Evolutionary conservation across 2,113 vertebrate genomes (phyloP), one percentile per base, ranked within the genome.

Genomic region (Muntiacus reevesi): DNA sequence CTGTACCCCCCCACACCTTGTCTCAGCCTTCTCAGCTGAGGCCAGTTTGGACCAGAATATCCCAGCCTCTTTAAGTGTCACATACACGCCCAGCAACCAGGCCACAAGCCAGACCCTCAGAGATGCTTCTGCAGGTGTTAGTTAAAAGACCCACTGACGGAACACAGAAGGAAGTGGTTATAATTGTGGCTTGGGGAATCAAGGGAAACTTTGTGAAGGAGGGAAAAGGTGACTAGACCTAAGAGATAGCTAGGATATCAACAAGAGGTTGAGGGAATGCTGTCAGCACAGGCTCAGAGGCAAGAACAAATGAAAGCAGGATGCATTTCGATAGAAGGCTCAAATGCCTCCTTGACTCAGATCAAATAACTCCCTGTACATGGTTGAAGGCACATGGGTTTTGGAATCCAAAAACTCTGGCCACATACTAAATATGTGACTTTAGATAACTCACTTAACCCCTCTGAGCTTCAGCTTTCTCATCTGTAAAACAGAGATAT

Each of bases 11-110:
- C 9, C n/a, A 45, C 3, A 3, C 54, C 40, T 82, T 33, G 40
- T 82, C 78, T 55, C 36, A 4, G 47, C 87, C 59, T 93, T 91
- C 87, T 81, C 78, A 76, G 89, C 16, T 57, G 57, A 28, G 6
- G 23, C 23, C 85, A 94, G 67, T 14, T 15, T 67, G 21, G n/a
- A 15, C 33, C 25, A 60, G 36, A 59, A 45, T 43, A 21, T 6
- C 16, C 59, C 2, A 0, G 17, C 17, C 0, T 59, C 5, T 0
- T 16, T 30, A 23, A 27, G 6, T 17, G 16, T n/a, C n/a, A 87
- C 40, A 45, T 6, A 30, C 55, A 40, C 0, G 1, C 5, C 60
- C 88, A 83, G 74, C 25, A 25, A 55, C 13, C 21, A 36, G 30
- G 15, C 21, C 50, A 12, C 55, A 67, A 50, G 57, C 21, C 83